These are phyloP conservation scores for Troglohyphantes excavatus DNA, from an alignment of 2,888 invertebrate genomes.

Conservation along the genomic window DNA sequence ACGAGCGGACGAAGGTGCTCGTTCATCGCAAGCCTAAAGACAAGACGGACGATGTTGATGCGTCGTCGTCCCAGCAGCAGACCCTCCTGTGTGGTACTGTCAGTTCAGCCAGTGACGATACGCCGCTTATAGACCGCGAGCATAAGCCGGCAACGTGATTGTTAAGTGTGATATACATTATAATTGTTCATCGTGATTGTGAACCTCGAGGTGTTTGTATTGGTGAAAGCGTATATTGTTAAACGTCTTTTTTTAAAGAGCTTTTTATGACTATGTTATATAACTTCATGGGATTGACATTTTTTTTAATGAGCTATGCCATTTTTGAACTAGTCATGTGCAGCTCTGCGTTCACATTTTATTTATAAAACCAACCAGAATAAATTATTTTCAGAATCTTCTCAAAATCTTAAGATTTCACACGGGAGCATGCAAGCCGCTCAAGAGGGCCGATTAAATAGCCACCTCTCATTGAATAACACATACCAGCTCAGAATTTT, in stretches of 20 bases:
- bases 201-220: background rate
- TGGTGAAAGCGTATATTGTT: background rate
- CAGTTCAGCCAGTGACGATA: constrained; percentile 70
- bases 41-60: constrained; percentile 16
- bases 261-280: constrained; percentile 4
- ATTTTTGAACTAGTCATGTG: background rate
- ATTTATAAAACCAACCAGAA: no score
- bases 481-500: no score
- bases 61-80: constrained; percentile 8
- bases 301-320: background rate
- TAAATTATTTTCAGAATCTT: no score
- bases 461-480: no score
- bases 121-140: constrained; percentile 68
- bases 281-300: background rate
- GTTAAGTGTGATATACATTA: background rate
- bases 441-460: no score
- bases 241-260: background rate
- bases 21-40: constrained; percentile 39
- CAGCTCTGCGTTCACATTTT: no score
- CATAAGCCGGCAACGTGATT: constrained; percentile 54
- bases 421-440: no score
- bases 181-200: background rate
- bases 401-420: no score
- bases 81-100: constrained; percentile 60
- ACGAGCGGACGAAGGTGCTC: constrained; percentile 60